A percentile compares a stretch with the other conserved stretches of the same genome.
Evolutionary conservation across 2,797 vertebrate species (phyloP).

Genomic region (Cyclopterus lumpus): DNA sequence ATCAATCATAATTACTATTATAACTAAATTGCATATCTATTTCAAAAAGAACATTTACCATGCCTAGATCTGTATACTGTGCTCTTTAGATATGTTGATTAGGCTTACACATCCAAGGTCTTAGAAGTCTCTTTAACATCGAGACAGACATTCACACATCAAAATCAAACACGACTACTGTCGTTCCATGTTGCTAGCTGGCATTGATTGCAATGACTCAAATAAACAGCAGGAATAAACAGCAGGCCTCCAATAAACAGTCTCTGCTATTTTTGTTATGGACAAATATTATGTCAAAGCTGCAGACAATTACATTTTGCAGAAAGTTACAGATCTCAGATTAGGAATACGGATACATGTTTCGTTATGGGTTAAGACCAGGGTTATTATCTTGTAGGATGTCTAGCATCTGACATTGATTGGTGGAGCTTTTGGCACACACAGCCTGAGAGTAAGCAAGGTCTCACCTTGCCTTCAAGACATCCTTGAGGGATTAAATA

Average conservation of each 20-base stretch:
- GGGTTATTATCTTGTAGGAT: slow-evolving; percentile 10
- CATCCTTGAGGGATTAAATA: slow-evolving; percentile 28
- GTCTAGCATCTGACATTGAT: slow-evolving; percentile 25
- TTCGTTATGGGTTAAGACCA: slow-evolving; percentile 11
- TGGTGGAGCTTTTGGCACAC: slow-evolving; percentile 8
- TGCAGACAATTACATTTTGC: not conserved
- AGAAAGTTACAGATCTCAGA: slow-evolving; percentile 7
- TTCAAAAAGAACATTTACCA: not conserved
- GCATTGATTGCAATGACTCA: slow-evolving; percentile 15
- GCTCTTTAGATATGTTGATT: not conserved
- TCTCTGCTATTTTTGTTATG: not conserved
- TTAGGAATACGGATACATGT: slow-evolving; percentile 2
- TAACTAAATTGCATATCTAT: not conserved
- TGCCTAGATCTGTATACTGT: not conserved
- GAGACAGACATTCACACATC: slow-evolving; percentile 6
- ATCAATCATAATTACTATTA: not conserved
- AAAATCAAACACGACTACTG: slow-evolving; percentile 4
- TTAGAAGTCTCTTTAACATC: slow-evolving; percentile 20
- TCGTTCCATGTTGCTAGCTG: not conserved
- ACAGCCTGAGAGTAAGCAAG: slow-evolving; percentile 14
- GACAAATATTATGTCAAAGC: not conserved
- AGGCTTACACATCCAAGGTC: not conserved
- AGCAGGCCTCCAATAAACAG: not conserved
- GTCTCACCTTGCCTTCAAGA: slow-evolving; percentile 25
- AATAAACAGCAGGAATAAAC: slow-evolving; percentile 16